Base-by-base conservation (phyloP, 1,140 invertebrate genomes). In the Saxidomus purpurata region DNA sequence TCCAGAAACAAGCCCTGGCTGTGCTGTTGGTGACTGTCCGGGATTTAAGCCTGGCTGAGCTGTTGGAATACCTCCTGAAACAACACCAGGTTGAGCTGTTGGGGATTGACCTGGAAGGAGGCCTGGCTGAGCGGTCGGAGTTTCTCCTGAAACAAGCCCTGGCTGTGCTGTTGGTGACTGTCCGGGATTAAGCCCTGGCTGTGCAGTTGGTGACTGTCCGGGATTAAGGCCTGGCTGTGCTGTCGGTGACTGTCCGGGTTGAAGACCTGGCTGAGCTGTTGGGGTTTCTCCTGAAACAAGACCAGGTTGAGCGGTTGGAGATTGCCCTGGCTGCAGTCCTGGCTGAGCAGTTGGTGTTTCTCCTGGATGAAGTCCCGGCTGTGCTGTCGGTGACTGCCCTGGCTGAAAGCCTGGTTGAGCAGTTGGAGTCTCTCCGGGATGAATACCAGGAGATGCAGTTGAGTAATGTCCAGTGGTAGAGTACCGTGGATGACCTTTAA, bases 11-110 rank as follows among this genome's bases (percentile, higher is more conserved):
- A 47, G 31, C 28, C 69, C 34, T 40, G 83, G 84, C 31, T 47
- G n/a, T 47, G 81, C 77, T 25, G 90, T 91, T 74, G 91, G 90
- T 17, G 83, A 31, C 25, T 76, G 86, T 36, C 43, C 43, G 47
- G 38, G 31, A n/a, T 31, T 71, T 49, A 63, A 11, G 43, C 11
- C 22, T 84, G 91, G 91, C 31, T 31, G 52, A 11, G 76, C 83
- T n/a, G 87, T 89, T 28, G 87, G 77, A 19, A 34, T 52, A 6
- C 63, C n/a, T n/a, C 49, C 63, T 19, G 9, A 15, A 38, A n/a
- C 63, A 59, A 47, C 8, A 31, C n/a, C 43, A 38, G 90, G 90
- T 36, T 61, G 22, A 55, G 76, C 85, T 17, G 84, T 82, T 49
- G 84, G 77, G 6, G 63, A 61, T 19, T 49, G 28, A 0, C 15